A percentile compares a stretch with the other conserved stretches of the same genome.
phyloP scores from a whole-genome alignment of 2,888 invertebrate genomes.

The Kuschelorhynchus macadamiae region DNA sequence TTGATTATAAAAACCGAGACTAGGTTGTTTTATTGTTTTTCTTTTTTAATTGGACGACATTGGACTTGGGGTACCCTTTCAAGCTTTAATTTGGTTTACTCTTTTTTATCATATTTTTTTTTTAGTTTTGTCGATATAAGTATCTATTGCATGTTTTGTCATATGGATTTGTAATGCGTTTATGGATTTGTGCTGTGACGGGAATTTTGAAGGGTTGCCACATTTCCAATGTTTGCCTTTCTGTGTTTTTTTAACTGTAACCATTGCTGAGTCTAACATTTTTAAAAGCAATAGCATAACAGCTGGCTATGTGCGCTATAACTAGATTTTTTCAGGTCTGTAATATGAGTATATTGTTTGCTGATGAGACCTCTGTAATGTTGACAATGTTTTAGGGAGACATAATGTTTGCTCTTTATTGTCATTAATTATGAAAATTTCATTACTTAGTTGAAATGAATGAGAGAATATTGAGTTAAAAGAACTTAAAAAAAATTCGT shows the following conservation, averaged over 20 bases:
- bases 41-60: constrained; percentile 51
- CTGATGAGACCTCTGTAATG: too few relatives aligned
- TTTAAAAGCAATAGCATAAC: background rate
- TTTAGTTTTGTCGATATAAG: constrained; percentile 10
- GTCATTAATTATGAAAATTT: too few relatives aligned
- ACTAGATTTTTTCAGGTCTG: too few relatives aligned
- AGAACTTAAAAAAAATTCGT: too few relatives aligned
- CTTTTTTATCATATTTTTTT: constrained; percentile 14
- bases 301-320: too few relatives aligned
- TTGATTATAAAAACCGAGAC: constrained; percentile 62
- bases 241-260: constrained; percentile 7
- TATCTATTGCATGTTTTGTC: constrained; percentile 14
- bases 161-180: constrained; percentile 19
- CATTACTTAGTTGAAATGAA: too few relatives aligned
- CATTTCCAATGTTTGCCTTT: constrained; percentile 35
- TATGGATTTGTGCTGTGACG: constrained; percentile 20
- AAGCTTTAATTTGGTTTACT: constrained; percentile 58
- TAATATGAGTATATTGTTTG: too few relatives aligned
- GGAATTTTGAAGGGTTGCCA: constrained; percentile 43
- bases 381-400: too few relatives aligned
- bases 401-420: too few relatives aligned
- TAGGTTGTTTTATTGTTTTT: constrained; percentile 53
- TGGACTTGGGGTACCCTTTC: constrained; percentile 65
- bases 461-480: too few relatives aligned
- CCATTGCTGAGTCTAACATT: too few relatives aligned